A percentile compares a stretch with the other conserved stretches of the same genome.
These are phyloP conservation scores for Fukomys damarensis DNA, from an alignment of 2,113 vertebrate species.

Conservation along the genomic window DNA sequence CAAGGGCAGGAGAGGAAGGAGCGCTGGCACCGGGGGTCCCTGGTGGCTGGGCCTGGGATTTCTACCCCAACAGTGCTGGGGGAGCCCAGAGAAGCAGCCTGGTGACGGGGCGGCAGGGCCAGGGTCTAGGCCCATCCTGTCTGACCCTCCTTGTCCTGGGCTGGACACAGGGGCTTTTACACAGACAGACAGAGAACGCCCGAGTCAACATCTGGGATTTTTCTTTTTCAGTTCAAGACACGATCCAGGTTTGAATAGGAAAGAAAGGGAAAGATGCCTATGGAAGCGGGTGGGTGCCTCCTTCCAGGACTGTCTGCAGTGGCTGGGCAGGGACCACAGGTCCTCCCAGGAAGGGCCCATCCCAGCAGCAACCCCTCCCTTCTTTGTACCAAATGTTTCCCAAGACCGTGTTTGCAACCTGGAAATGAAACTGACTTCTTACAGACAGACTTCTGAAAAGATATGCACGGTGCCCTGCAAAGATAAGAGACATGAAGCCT, in stretches of 20 bases:
- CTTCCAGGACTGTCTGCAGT: too few relatives aligned
- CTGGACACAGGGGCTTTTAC: not conserved
- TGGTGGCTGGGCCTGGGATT: not conserved
- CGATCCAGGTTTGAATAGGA: not conserved
- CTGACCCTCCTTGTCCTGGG: not conserved
- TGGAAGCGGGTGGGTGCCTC: too few relatives aligned
- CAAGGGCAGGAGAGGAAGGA: not conserved
- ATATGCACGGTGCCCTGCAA: not conserved
- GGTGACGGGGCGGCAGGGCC: not conserved
- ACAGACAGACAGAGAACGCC: not conserved
- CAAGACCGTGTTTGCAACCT: not conserved
- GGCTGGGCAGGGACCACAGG: not conserved
- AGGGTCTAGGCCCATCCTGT: too few relatives aligned
- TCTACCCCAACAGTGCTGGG: not conserved
- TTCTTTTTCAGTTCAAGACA: not conserved
- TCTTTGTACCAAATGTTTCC: not conserved
- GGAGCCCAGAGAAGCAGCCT: not conserved
- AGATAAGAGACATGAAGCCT: not conserved
- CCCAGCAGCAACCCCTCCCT: not conserved
- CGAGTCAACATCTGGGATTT: not conserved
- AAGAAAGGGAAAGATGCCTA: not conserved
- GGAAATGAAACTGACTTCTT: not conserved
- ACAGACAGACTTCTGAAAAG: not conserved
- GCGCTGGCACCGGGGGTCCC: too few relatives aligned
- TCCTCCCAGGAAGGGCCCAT: not conserved